phyloP scores from a whole-genome alignment of 2,888 invertebrate genomes.

The Protodeltote pygarga region DNA sequence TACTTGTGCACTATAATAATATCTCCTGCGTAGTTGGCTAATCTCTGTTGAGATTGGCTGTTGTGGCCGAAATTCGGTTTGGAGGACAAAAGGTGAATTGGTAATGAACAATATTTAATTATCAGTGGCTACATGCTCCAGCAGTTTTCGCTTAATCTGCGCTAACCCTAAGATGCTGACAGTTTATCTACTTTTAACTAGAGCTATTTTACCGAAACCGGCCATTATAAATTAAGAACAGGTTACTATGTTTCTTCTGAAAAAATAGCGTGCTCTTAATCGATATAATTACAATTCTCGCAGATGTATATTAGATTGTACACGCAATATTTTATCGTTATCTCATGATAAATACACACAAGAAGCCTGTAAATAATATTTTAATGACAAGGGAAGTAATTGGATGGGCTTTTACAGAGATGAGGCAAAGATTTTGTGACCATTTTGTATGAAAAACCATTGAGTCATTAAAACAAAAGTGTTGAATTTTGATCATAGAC shows the following conservation, averaged over 20 bases:
- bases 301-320: slow-evolving; percentile 58
- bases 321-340: slow-evolving; percentile 65
- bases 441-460: slow-evolving; percentile 60
- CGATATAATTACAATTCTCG: slow-evolving; percentile 57
- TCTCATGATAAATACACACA: slow-evolving; percentile 72
- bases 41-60: no score
- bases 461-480: slow-evolving; percentile 51
- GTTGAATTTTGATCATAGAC: no score
- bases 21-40: no score
- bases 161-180: no score
- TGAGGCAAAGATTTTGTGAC: slow-evolving; percentile 61
- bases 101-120: no score
- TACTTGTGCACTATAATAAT: no score
- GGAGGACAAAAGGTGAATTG: no score
- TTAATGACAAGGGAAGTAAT: slow-evolving; percentile 76
- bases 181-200: no score
- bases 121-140: no score
- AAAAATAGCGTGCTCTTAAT: slow-evolving; percentile 48
- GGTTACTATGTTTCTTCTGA: slow-evolving; percentile 15
- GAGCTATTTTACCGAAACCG: no score
- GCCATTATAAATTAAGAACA: slow-evolving; percentile 9
- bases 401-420: slow-evolving; percentile 71
- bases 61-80: no score
- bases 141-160: no score
- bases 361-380: slow-evolving; percentile 72